Evolutionary conservation across 2,113 vertebrate genomes (phyloP), one percentile per base, ranked within the genome.

Genomic region (Emydura subglobosa): DNA sequence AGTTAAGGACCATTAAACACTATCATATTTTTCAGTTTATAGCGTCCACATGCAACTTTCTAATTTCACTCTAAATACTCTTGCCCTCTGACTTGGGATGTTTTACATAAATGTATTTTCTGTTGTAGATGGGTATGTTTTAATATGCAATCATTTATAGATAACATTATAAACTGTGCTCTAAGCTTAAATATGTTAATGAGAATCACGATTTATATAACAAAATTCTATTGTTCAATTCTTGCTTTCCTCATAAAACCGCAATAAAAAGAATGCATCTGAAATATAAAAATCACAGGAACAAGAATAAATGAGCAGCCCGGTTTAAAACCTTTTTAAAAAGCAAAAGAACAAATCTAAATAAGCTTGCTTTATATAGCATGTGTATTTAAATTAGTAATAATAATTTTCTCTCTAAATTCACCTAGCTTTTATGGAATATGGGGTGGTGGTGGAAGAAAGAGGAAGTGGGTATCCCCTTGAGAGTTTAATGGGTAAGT

Each of bases 161-260:
- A 44, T 76, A 44, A 10, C 19, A 47, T 54, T 79, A 68, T 25
- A 51, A 93, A 86, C 10, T 39, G 17, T 11, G 83, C 49, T 92
- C 94, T 79, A 85, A 82, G 79, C n/a, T 55, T 68, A 51, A 90
- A 51, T 34, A 54, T 89, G 83, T 93, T 53, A 84, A 42, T 27
- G 79, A 51, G 24, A 19, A 83, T 50, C 31, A 81, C 3, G n/a
- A 21, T n/a, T n/a, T 68, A 7, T 68, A 21, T 8, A 42, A 89
- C 19, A 87, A 94, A 92, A 39, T 3, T 87, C 68, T 0, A 0
- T 8, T 51, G 47, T 6, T 24, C 42, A 49, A 54, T 29, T 76
- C 80, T n/a, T 82, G 24, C 54, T 88, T 79, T 59, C 24, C 44
- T 85, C 53, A 59, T 0, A n/a, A 54, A 91, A 88, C 88, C 16